phyloP scores from a whole-genome alignment of 2,888 invertebrate species.

The Apantesis nais region DNA sequence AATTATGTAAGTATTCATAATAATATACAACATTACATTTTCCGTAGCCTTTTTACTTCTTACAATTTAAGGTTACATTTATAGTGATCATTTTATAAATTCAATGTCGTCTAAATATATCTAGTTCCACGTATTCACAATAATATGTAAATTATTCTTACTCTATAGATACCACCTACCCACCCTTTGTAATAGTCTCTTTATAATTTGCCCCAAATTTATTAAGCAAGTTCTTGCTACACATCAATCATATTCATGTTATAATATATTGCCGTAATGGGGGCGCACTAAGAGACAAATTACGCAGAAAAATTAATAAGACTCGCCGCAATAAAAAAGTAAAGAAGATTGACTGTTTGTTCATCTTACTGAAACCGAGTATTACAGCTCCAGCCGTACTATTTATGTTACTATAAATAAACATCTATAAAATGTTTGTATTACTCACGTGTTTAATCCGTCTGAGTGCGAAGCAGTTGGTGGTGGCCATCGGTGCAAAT shows the following conservation, averaged over 20 bases:
- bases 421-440: conserved; percentile 38
- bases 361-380: not conserved
- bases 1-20: not conserved
- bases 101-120: not conserved
- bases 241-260: not conserved
- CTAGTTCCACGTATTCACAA: not conserved
- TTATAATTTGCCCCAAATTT: not conserved
- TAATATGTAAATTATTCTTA: not conserved
- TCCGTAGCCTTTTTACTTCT: no score
- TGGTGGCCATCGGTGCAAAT: conserved; percentile 75
- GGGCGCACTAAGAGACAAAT: not conserved
- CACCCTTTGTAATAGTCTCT: not conserved
- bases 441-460: conserved; percentile 87
- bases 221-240: not conserved
- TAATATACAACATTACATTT: not conserved
- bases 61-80: no score
- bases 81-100: no score
- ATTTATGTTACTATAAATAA: conserved; percentile 40
- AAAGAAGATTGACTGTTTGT: not conserved
- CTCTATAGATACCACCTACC: not conserved
- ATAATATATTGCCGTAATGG: not conserved
- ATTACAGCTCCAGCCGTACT: conserved; percentile 16
- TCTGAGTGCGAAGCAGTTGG: conserved; percentile 86
- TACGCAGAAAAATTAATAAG: not conserved
- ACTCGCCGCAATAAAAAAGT: not conserved